These are phyloP conservation scores for Laodelphax striatellus DNA, from an alignment of 1,140 invertebrate genomes.

Conservation along the genomic window DNA sequence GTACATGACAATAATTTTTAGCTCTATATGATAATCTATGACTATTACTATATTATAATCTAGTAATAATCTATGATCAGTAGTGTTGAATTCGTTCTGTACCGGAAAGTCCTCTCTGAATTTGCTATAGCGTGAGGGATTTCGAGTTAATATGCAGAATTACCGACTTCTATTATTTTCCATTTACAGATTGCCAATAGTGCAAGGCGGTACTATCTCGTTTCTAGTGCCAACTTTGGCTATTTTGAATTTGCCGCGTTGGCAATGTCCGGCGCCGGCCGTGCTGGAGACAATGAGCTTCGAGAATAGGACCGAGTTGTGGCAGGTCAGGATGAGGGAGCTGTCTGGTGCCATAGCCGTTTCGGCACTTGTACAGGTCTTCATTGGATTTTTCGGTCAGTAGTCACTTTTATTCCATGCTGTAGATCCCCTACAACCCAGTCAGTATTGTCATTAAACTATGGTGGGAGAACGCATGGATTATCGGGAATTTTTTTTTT, in stretches of 20 bases:
- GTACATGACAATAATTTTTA: no score
- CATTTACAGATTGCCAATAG: constrained; percentile 45
- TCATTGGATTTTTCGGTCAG: constrained; percentile 51
- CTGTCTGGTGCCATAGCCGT: constrained; percentile 77
- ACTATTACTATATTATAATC: no score
- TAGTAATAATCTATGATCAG: no score
- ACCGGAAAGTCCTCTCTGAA: no score
- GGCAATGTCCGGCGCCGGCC: constrained; percentile 56
- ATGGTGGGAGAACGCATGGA: no score
- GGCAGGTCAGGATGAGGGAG: constrained; percentile 69
- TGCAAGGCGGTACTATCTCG: constrained; percentile 73
- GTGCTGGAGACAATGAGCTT: constrained; percentile 41
- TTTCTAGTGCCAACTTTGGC: constrained; percentile 77
- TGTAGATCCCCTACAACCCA: no score
- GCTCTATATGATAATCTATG: no score
- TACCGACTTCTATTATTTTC: background rate
- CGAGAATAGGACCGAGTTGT: constrained; percentile 49
- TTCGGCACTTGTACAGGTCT: constrained; percentile 62
- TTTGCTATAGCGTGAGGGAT: no score
- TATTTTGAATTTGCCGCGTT: constrained; percentile 61
- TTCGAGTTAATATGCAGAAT: no score
- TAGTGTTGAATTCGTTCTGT: no score
- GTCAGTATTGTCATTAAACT: no score
- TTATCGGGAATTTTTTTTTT: no score
- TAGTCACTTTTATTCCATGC: constrained; percentile 9